A percentile compares a stretch with the other conserved stretches of the same genome.
phyloP scores from a whole-genome alignment of 1,140 invertebrate genomes.

The Drosophila parvula region DNA sequence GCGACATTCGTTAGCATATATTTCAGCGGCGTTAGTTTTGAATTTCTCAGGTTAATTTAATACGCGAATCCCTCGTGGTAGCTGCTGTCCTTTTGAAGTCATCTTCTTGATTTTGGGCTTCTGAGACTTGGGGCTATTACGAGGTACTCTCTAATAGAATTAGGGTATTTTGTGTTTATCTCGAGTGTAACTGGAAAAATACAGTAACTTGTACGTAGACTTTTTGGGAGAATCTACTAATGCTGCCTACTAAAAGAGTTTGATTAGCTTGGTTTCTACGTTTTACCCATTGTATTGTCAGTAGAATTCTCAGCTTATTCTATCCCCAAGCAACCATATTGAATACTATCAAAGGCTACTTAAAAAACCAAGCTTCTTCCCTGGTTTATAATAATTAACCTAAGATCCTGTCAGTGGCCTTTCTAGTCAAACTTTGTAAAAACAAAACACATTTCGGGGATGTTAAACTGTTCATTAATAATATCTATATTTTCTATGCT shows the following conservation, averaged over 20 bases:
- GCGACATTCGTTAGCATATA: conserved; percentile 60
- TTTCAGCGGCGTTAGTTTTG: conserved; percentile 43
- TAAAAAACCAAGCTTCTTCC: too few species aligned
- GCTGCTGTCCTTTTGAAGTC: conserved; percentile 8
- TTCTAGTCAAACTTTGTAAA: too few species aligned
- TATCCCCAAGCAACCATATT: too few species aligned
- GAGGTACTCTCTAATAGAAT: background rate
- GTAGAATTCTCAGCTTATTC: background rate
- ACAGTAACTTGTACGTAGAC: too few species aligned
- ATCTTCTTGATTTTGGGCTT: conserved; percentile 6
- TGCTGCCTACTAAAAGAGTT: too few species aligned
- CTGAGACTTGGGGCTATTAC: conserved; percentile 31
- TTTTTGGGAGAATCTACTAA: too few species aligned
- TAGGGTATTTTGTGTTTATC: background rate
- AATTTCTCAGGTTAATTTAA: conserved; percentile 32
- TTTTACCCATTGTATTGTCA: background rate
- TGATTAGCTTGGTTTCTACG: background rate
- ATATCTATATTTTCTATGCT: background rate
- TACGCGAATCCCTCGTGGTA: conserved; percentile 7
- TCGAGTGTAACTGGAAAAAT: too few species aligned
- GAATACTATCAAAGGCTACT: too few species aligned
- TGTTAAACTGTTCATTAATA: too few species aligned
- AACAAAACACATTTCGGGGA: too few species aligned
- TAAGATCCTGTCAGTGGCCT: too few species aligned
- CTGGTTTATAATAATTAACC: too few species aligned